Evolutionary conservation across 30 jellyfish, hydroid and myxozoan species (phyloP), one percentile per base, ranked within the genome.

Genomic region (Hydractinia echinata): DNA sequence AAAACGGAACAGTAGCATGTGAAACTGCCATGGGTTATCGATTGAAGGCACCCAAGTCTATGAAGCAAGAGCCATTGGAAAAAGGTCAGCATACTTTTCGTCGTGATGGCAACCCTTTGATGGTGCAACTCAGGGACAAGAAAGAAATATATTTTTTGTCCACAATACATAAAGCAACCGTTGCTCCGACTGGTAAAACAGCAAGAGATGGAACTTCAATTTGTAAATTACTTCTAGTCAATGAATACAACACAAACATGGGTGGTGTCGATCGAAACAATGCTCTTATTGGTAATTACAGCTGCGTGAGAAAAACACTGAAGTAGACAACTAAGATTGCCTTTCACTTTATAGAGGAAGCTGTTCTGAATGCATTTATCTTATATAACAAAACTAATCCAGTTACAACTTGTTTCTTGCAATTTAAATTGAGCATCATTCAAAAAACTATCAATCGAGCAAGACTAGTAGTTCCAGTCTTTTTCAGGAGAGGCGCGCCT

Each of bases 381-480:
- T 58, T 58, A 58, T 58, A 58, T n/a, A 58, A 58, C n/a, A 58
- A 58, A 58, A 58, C 68, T n/a, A 10, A 58, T 58, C 68, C 68
- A 10, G 68, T n/a, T 10, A 58, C 68, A 58, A 58, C 68, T 58
- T 58, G 68, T 58, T 58, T 58, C 89, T 89, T 89, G 95, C 9
- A 89, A 92, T 73, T 81, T 81, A 8, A 92, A 83, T 7, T 83
- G 88, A 64, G 74, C 73, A 54, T 89, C 95, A 73, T 68, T 76
- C 83, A 80, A 80, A 21, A 89, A 91, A 76, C 95, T 84, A 9
- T 81, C 92, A 60, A 84, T 81, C 97, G 81, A 54, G 53, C 56
- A 76, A 15, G 56, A 9, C 9, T 74, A 16, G 60, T 1, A 30
- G 44, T 30, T 30, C n/a, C n/a, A 30, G 44, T 30, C 44, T 30